Conservation (phyloP, 2,113 vertebrate species). For the Oriolus oriolus region DNA sequence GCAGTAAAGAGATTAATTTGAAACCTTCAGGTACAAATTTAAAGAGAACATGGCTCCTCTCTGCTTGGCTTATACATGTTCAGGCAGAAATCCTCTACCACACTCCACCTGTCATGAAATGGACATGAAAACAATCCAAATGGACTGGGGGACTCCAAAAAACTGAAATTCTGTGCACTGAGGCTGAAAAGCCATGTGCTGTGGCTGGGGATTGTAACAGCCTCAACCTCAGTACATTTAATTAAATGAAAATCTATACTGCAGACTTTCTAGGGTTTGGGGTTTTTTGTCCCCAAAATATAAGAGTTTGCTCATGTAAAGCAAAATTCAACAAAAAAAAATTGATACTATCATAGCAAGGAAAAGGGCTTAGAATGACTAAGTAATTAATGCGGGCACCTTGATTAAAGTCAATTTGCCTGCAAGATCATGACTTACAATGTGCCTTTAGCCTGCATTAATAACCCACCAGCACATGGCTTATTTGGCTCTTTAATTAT, state of each 20-base stretch:
- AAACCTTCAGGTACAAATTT: not conserved
- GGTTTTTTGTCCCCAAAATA: not conserved
- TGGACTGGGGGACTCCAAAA: not conserved
- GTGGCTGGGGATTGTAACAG: not conserved
- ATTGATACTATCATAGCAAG: not conserved
- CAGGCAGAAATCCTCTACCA: not conserved
- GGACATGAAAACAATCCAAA: not conserved
- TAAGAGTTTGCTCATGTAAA: not conserved
- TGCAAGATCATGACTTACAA: conserved; percentile 52
- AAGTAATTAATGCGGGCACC: conserved; percentile 51
- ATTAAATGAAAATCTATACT: not conserved
- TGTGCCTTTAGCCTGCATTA: conserved; percentile 46
- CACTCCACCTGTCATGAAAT: not conserved
- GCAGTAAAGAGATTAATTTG: not conserved
- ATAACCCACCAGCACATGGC: conserved; percentile 39
- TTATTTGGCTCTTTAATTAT: conserved; percentile 60
- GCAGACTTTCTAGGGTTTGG: not conserved
- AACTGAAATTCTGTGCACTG: not conserved
- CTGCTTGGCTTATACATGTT: not conserved
- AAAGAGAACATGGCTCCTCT: not conserved
- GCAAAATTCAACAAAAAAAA: not conserved
- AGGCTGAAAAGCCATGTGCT: not conserved
- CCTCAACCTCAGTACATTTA: not conserved
- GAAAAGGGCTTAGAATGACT: conserved; percentile 29
- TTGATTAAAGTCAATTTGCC: conserved; percentile 68